Percentiles rank a stretch among this genome's conserved stretches.
These are phyloP conservation scores for Peromyscus maniculatus DNA, from an alignment of 2,113 vertebrate species.

Conservation along the genomic window DNA sequence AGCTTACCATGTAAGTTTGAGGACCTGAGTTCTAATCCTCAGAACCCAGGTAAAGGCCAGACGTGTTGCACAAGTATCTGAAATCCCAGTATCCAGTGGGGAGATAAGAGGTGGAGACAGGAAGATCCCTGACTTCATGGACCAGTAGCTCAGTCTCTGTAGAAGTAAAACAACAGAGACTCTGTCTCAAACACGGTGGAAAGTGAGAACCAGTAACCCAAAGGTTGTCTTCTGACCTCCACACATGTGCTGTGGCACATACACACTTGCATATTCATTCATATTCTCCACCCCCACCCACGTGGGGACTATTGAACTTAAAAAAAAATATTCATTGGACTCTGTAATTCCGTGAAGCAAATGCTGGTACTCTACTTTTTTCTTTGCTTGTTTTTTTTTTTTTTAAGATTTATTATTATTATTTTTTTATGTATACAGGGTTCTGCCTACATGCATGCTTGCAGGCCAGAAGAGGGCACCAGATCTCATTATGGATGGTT, in stretches of 20 bases:
- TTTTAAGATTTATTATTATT: background rate
- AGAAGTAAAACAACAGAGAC: background rate
- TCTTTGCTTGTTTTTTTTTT: background rate
- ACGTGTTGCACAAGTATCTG: background rate
- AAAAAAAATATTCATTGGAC: background rate
- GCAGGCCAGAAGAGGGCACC: too few relatives aligned
- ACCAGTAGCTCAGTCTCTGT: background rate
- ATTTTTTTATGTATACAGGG: too few relatives aligned
- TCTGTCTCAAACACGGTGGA: background rate
- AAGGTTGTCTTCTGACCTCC: background rate
- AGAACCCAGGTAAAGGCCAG: background rate
- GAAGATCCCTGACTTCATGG: background rate
- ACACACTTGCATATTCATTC: background rate
- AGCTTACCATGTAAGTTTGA: background rate
- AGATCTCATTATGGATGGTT: too few relatives aligned
- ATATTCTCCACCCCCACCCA: background rate
- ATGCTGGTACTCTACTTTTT: background rate
- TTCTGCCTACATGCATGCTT: too few relatives aligned
- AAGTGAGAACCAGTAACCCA: background rate
- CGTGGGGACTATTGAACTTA: background rate
- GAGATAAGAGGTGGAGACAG: background rate
- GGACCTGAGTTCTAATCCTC: background rate
- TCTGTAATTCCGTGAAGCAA: background rate
- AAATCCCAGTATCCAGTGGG: background rate
- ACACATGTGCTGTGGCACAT: background rate